Conservation (phyloP, 1,140 invertebrate species). For the Zelostemma sp. region DNA sequence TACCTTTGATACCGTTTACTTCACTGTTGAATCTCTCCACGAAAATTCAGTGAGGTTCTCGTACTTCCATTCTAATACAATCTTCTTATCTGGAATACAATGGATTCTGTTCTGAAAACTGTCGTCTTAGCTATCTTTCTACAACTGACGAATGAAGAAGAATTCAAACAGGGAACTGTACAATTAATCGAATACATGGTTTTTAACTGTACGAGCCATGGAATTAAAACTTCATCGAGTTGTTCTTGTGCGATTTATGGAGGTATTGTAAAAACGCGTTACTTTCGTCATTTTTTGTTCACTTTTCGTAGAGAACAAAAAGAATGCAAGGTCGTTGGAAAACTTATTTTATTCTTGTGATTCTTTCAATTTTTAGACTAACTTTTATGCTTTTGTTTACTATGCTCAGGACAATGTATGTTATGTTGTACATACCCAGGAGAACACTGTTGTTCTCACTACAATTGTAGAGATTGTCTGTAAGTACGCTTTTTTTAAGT, state of each 20-base stretch:
- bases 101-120: conserved; percentile 22
- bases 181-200: neutral
- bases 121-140: conserved; percentile 16
- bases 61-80: neutral
- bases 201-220: too few species aligned
- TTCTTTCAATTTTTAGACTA: neutral
- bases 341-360: neutral
- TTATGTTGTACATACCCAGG: conserved; percentile 40
- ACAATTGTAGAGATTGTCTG: conserved; percentile 43
- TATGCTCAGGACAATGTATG: conserved; percentile 37
- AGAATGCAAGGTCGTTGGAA: too few species aligned
- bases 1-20: conserved; percentile 32
- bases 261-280: too few species aligned
- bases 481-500: conserved; percentile 37
- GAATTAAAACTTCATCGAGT: too few species aligned
- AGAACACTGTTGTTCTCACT: conserved; percentile 37
- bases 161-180: conserved; percentile 17
- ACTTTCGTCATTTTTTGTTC: too few species aligned
- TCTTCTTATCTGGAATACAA: conserved; percentile 4
- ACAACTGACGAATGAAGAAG: conserved; percentile 22
- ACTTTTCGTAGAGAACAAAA: too few species aligned
- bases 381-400: too few species aligned
- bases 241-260: too few species aligned
- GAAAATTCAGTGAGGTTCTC: conserved; percentile 24
- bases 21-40: conserved; percentile 20